Evolutionary conservation across 2,797 vertebrate species (phyloP).

Genomic region (Gobionotothen gibberifrons): DNA sequence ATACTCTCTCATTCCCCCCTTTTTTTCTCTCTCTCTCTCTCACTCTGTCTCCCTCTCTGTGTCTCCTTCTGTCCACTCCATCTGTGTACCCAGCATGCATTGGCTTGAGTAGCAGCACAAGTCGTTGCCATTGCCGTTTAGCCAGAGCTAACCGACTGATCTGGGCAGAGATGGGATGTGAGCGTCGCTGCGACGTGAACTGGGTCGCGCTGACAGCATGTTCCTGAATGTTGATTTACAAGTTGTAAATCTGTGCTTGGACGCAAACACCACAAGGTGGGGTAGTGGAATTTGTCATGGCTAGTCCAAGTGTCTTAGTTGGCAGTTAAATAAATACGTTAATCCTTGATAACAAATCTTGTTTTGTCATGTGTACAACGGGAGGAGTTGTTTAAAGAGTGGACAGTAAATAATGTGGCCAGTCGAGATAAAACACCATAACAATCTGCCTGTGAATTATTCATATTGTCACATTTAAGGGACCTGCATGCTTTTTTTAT

Average conservation of each 20-base stretch:
- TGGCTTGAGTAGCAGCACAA: conserved; percentile 64
- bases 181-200: conserved; percentile 61
- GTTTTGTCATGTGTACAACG: conserved; percentile 43
- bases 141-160: conserved; percentile 76
- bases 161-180: conserved; percentile 67
- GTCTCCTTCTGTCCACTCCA: conserved; percentile 82
- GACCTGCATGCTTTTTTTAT: conserved; percentile 13
- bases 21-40: conserved; percentile 34
- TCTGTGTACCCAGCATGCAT: conserved; percentile 82
- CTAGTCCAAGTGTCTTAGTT: conserved; percentile 56
- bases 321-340: conserved; percentile 51
- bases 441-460: conserved; percentile 34
- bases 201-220: conserved; percentile 63
- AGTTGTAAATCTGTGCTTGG: conserved; percentile 74
- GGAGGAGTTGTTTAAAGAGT: conserved; percentile 29
- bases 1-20: conserved; percentile 48
- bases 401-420: conserved; percentile 24
- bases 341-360: conserved; percentile 41
- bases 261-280: conserved; percentile 79
- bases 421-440: conserved; percentile 23
- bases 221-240: conserved; percentile 71
- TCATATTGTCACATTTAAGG: conserved; percentile 31
- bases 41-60: conserved; percentile 45
- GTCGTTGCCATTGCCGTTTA: conserved; percentile 71
- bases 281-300: conserved; percentile 76